A percentile compares a stretch with the other conserved stretches of the same genome.
Evolutionary conservation across 2,113 vertebrate genomes (phyloP).

Genomic region (Urocolius indicus): DNA sequence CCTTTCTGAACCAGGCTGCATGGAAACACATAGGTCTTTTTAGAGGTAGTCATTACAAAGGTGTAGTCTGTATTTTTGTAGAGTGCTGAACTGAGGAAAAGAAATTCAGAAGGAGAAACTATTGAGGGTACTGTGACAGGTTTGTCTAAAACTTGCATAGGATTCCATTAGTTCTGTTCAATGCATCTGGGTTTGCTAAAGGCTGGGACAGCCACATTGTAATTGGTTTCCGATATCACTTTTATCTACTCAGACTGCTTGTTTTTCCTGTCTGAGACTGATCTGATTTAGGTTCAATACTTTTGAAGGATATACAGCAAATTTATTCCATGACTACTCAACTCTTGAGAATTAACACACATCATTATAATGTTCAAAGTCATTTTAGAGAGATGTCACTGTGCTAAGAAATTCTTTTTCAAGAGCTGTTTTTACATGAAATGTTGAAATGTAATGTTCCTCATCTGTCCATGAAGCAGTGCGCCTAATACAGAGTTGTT

Average conservation of each 20-base stretch:
- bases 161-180: neutral
- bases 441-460: slow-evolving; percentile 56
- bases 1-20: neutral
- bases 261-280: neutral
- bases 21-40: neutral
- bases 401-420: slow-evolving; percentile 47
- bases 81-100: neutral
- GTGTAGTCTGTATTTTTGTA: neutral
- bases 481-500: slow-evolving; percentile 42
- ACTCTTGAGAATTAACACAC: neutral
- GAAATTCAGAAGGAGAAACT: neutral
- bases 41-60: neutral
- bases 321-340: slow-evolving; percentile 5
- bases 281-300: neutral
- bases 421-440: slow-evolving; percentile 18
- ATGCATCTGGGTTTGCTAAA: neutral
- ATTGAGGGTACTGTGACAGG: neutral
- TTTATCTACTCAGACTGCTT: neutral
- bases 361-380: slow-evolving; percentile 39
- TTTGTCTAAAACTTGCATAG: neutral
- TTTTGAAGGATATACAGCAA: neutral
- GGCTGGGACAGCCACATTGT: neutral
- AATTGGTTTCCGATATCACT: neutral
- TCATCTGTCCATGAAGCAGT: slow-evolving; percentile 61
- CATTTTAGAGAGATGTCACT: slow-evolving; percentile 9